Conservation (phyloP, 2,797 vertebrate genomes). For the Mergus octosetaceus region DNA sequence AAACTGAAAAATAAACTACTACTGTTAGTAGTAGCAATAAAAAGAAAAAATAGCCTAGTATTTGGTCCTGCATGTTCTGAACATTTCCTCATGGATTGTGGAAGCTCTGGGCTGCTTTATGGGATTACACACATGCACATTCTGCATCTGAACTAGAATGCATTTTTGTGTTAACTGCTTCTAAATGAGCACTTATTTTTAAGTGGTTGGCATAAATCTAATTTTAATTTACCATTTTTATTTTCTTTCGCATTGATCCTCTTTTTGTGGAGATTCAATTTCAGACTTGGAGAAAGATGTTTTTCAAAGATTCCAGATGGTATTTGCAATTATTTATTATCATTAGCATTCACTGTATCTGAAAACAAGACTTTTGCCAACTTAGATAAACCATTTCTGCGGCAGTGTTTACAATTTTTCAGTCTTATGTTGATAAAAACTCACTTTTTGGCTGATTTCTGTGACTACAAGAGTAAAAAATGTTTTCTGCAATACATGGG, state of each 20-base stretch:
- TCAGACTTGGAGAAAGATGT: conserved; percentile 45
- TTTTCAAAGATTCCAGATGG: conserved; percentile 62
- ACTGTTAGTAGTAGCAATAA: not conserved
- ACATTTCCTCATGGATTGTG: not conserved
- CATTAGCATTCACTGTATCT: conserved; percentile 45
- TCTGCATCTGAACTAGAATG: conserved; percentile 14
- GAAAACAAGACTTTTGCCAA: conserved; percentile 61
- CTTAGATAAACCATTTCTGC: conserved; percentile 50
- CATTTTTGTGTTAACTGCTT: conserved; percentile 64
- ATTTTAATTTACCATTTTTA: conserved; percentile 60
- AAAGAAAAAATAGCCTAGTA: not conserved
- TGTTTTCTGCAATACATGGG: not conserved
- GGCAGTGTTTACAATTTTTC: conserved; percentile 1
- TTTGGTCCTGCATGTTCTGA: not conserved
- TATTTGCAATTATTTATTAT: conserved; percentile 65
- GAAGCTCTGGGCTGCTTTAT: conserved; percentile 19
- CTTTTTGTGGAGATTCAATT: conserved; percentile 36
- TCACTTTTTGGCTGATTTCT: not conserved
- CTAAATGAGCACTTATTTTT: conserved; percentile 60
- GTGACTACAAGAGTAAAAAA: not conserved
- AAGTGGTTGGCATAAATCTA: conserved; percentile 58
- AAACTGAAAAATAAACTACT: conserved; percentile 3
- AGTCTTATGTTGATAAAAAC: not conserved
- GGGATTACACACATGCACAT: not conserved
- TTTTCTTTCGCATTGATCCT: conserved; percentile 57